Evolutionary conservation across 2,888 invertebrate species (phyloP).

Genomic region (Morpho deidamia): DNA sequence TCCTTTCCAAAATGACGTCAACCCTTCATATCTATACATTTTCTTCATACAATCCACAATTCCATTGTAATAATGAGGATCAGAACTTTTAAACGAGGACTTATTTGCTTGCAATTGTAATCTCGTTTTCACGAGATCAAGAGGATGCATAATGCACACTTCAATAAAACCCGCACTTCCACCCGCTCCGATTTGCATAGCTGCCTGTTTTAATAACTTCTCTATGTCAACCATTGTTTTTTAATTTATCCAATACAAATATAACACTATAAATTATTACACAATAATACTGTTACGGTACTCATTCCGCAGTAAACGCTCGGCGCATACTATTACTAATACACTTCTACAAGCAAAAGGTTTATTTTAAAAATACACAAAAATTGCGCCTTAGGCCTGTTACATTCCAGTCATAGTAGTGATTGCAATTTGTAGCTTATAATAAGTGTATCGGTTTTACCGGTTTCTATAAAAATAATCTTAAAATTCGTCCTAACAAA

Average conservation of each 20-base stretch:
- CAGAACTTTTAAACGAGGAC: conserved; percentile 40
- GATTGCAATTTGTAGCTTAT: background rate
- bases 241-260: conserved; percentile 6
- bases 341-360: conserved; percentile 6
- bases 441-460: background rate
- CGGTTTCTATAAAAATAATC: conserved; percentile 6
- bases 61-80: conserved; percentile 84
- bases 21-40: conserved; percentile 92
- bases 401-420: conserved; percentile 13
- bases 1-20: conserved; percentile 94
- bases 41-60: conserved; percentile 92
- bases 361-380: conserved; percentile 29
- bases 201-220: conserved; percentile 81
- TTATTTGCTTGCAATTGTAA: conserved; percentile 58
- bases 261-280: conserved; percentile 10
- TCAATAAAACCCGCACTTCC: conserved; percentile 96
- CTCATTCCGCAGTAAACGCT: conserved; percentile 17
- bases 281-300: conserved; percentile 15
- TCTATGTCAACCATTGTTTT: conserved; percentile 60
- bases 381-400: conserved; percentile 27
- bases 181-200: conserved; percentile 90
- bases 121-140: conserved; percentile 95
- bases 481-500: background rate
- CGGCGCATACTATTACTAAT: conserved; percentile 15
- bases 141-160: conserved; percentile 97